These are phyloP conservation scores for Orientallactaga sibirica DNA, from an alignment of 2,797 vertebrate genomes.

Conservation along the genomic window DNA sequence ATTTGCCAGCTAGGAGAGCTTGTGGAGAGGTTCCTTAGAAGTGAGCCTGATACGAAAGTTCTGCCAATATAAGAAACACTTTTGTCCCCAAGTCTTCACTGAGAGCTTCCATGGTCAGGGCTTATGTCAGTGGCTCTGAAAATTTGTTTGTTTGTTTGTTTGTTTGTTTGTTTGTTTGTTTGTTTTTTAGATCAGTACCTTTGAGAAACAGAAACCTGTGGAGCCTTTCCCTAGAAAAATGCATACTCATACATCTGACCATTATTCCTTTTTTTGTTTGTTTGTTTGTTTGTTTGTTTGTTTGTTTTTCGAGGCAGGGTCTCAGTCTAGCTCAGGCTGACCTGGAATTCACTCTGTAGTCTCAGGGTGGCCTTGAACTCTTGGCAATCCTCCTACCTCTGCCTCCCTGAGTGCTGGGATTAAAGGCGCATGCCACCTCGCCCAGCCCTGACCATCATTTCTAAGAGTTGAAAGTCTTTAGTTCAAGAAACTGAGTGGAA, in stretches of 20 bases:
- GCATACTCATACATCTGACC: neutral
- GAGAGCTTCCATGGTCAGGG: neutral
- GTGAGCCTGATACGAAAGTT: neutral
- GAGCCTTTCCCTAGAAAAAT: slow-evolving; percentile 18
- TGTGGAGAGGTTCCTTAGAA: neutral
- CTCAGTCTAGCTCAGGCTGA: too few species aligned
- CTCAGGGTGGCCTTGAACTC: too few species aligned
- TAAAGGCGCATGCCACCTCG: neutral
- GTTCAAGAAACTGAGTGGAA: neutral
- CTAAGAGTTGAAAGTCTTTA: neutral
- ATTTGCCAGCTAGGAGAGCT: neutral
- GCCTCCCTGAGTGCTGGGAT: too few species aligned
- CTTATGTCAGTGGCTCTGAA: neutral
- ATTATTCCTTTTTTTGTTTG: neutral
- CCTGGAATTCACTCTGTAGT: too few species aligned
- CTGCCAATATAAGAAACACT: neutral
- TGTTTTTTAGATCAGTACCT: neutral
- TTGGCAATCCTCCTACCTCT: too few species aligned
- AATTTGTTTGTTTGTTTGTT: neutral
- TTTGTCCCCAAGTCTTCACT: neutral
- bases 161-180: neutral
- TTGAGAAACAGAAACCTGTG: slow-evolving; percentile 22
- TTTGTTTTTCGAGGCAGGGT: too few species aligned
- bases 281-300: too few species aligned
- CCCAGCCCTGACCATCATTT: neutral